A percentile compares a stretch with the other conserved stretches of the same genome.
These are phyloP conservation scores for Myopa testacea DNA, from an alignment of 2,888 invertebrate genomes.

Conservation along the genomic window DNA sequence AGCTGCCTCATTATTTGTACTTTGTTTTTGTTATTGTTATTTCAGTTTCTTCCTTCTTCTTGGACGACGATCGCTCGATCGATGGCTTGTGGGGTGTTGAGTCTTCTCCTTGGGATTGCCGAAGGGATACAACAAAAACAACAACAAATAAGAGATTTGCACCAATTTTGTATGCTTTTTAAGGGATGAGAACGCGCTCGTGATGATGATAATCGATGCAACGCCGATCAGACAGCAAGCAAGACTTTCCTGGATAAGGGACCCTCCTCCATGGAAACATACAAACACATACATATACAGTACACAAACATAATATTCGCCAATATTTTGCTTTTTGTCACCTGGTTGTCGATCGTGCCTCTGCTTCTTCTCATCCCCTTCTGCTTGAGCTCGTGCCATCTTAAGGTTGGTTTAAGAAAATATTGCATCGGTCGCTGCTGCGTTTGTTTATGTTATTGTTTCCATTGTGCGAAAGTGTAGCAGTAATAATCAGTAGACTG, in stretches of 20 bases:
- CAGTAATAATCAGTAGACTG: slow-evolving; percentile 15
- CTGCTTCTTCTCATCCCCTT: slow-evolving; percentile 14
- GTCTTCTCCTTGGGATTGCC: neutral
- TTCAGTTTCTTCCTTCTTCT: neutral
- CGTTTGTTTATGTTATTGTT: slow-evolving; percentile 19
- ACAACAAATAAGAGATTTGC: slow-evolving; percentile 26
- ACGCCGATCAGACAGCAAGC: neutral
- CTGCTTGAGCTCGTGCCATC: slow-evolving; percentile 32
- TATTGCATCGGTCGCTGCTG: neutral
- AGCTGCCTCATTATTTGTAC: slow-evolving; percentile 11
- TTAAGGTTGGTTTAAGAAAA: slow-evolving; percentile 17
- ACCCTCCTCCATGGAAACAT: neutral
- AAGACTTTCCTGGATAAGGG: neutral
- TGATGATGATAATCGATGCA: neutral
- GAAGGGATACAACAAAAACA: neutral
- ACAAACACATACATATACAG: neutral
- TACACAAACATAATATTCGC: slow-evolving; percentile 1
- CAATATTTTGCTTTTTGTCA: slow-evolving; percentile 35
- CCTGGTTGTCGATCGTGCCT: slow-evolving; percentile 20
- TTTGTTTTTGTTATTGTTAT: slow-evolving; percentile 5
- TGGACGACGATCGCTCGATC: neutral
- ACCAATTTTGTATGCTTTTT: slow-evolving; percentile 27
- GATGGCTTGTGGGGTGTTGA: neutral
- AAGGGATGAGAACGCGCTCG: slow-evolving; percentile 23
- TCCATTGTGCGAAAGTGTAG: slow-evolving; percentile 20